Evolutionary conservation across 2,888 invertebrate genomes (phyloP).

Genomic region (Leucophenga maculata): DNA sequence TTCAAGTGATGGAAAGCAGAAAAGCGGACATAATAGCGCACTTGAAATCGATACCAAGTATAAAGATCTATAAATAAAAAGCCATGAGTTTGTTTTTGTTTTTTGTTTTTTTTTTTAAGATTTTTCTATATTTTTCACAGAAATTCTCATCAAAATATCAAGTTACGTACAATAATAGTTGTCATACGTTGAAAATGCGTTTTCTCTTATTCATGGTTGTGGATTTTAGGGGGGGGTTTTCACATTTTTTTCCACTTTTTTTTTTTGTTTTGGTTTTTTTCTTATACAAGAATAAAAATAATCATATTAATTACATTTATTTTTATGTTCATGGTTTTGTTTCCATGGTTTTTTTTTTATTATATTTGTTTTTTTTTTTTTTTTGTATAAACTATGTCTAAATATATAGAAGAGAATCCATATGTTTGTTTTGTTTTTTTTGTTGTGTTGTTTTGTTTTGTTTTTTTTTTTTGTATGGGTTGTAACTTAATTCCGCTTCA

Average conservation of each 20-base stretch:
- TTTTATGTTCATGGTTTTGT: slow-evolving; percentile 33
- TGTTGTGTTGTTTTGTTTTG: slow-evolving; percentile 35
- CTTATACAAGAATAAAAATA: slow-evolving; percentile 64
- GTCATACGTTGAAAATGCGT: slow-evolving; percentile 62
- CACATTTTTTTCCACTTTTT: slow-evolving; percentile 52
- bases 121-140: slow-evolving; percentile 64
- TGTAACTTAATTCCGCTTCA: slow-evolving; percentile 14
- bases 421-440: slow-evolving; percentile 25
- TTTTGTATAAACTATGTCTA: slow-evolving; percentile 53
- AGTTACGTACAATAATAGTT: slow-evolving; percentile 69
- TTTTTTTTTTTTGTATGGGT: slow-evolving; percentile 22
- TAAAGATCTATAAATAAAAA: slow-evolving; percentile 48
- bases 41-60: too few species aligned
- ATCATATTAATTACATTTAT: slow-evolving; percentile 50
- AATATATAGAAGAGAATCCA: slow-evolving; percentile 48
- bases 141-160: slow-evolving; percentile 70
- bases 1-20: too few species aligned
- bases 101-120: slow-evolving; percentile 54
- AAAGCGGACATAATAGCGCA: too few species aligned
- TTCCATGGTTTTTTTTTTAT: slow-evolving; percentile 17
- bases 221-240: slow-evolving; percentile 36
- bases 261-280: slow-evolving; percentile 36
- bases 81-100: slow-evolving; percentile 39
- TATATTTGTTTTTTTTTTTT: slow-evolving; percentile 36
- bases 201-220: slow-evolving; percentile 39